Base-by-base conservation (phyloP, 35 echinoderm and acorn worm species). In the Eucidaris tribuloides region DNA sequence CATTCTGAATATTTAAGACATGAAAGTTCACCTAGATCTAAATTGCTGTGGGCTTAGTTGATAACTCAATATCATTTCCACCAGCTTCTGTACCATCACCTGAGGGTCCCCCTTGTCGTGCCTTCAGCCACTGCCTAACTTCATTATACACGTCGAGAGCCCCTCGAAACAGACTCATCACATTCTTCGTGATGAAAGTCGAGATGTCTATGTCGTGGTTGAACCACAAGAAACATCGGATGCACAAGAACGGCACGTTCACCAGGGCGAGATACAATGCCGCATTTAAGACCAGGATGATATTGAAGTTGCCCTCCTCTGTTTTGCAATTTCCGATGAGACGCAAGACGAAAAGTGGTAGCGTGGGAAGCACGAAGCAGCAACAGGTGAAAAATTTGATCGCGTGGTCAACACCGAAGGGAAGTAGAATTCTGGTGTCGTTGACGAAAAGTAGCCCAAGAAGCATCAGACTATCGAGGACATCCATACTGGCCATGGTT, bases 131-230 rank as follows among this genome's bases (percentile, higher is more conserved):
- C 15, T 79, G 54, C 9, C 56, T 44, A 17, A 86, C 2, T 42
- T 89, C 80, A 52, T 74, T 79, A 34, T 90, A 62, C 11, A 94
- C 84, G 55, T 97, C 94, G 4, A 91, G 42, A 14, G 37, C 58
- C 28, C 83, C 88, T 41, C 87, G 83, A 20, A 88, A 82, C 18
- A 97, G 62, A 42, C 71, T 68, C 88, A 97, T 91, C 43, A 97
- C 74, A 54, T 97, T 97, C 76, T 97, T 97, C 33, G 94, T 97
- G 28, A 97, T 79, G 57, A 91, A 97, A 1, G 89, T 97, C 0
- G 94, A 90, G 65, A 97, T 76, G 60, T 97, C 89, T 9, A 85
- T 63, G 52, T 91, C 84, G 65, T 97, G 89, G 3, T 32, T 32
- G 31, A 92, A 55, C 94, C 94, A 97, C 15, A 97, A 78, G 52